A percentile compares a stretch with the other conserved stretches of the same genome.
phyloP scores from a whole-genome alignment of 2,113 vertebrate genomes.

The Podilymbus podiceps region DNA sequence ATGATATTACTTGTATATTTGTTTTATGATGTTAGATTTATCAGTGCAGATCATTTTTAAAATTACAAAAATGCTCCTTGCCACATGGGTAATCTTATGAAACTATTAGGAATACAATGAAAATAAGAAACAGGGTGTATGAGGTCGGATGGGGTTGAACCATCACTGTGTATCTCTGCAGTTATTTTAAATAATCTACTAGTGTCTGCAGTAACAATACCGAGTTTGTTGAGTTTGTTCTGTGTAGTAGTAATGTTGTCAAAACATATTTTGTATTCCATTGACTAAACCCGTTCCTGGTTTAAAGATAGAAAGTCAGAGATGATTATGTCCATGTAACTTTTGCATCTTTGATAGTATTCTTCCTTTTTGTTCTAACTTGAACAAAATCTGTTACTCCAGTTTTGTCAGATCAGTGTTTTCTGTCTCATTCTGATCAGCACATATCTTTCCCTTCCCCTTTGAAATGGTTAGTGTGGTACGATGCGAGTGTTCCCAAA shows the following conservation, averaged over 20 bases:
- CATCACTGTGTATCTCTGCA: background rate
- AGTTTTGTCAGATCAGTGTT: background rate
- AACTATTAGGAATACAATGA: background rate
- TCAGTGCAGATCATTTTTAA: background rate
- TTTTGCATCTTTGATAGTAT: background rate
- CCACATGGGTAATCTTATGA: background rate
- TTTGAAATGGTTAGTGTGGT: background rate
- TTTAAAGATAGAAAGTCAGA: background rate
- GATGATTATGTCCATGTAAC: background rate
- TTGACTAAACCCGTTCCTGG: background rate
- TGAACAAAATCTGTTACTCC: background rate
- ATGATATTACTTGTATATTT: background rate
- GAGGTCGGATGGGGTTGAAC: background rate
- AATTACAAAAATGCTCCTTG: background rate
- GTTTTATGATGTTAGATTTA: background rate
- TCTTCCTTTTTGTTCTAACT: background rate
- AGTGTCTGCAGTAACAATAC: background rate
- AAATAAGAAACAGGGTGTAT: background rate
- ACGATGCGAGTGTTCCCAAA: background rate
- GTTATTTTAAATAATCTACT: constrained; percentile 42
- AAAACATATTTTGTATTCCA: background rate
- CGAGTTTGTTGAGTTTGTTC: constrained; percentile 37
- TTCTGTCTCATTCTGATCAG: background rate
- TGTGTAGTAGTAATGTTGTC: background rate
- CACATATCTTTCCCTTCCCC: background rate